Base-by-base conservation (phyloP, 2,888 invertebrate species). In the Mesoligia furuncula region DNA sequence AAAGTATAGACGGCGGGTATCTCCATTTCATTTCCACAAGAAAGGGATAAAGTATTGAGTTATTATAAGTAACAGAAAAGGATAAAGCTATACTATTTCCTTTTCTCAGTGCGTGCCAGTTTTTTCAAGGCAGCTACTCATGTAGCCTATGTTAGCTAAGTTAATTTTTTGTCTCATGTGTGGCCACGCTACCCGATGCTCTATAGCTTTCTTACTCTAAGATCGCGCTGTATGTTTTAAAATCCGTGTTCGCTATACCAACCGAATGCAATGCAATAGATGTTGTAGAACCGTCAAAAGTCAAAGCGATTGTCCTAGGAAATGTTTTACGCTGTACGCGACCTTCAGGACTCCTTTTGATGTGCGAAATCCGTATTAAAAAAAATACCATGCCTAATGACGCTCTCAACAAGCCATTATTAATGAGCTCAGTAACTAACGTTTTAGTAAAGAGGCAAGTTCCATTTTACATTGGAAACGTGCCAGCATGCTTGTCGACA, bases 401-500 rank as follows among this genome's bases (percentile, higher is more conserved):
- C 86, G 79, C 86, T 85, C 86, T 85, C 84, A 84, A 86, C 87
- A 83, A 91, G 93, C 93, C 93, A 94, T 94, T 94, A 95, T 94
- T 94, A 94, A 95, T 93, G 94, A 92, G 89, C 89, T 87, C 87
- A 80, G 90, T 89, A 90, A 92, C 90, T 90, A 92, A 91, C 89
- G 91, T 87, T 89, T 90, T 89, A 90, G 89, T 90, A 91, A 91
- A 92, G 91, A 90, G 91, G 90, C 90, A 88, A 91, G 92, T 90
- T 91, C 93, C 93, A 95, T 94, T 95, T 89, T 93, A 92, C 92
- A 91, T 95, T 96, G 96, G 96, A 93, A 89, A 80, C 36, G 73
- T 93, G 95, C 96, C 96, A 95, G 91, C 83, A 86, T 90, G 90
- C 91, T 92, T 92, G 92, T 92, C 90, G 90, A 87, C 88, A 87